Percentiles rank a stretch among this genome's conserved stretches.
Conservation (phyloP, 1,140 invertebrate genomes). For the Glossosoma conforme region DNA sequence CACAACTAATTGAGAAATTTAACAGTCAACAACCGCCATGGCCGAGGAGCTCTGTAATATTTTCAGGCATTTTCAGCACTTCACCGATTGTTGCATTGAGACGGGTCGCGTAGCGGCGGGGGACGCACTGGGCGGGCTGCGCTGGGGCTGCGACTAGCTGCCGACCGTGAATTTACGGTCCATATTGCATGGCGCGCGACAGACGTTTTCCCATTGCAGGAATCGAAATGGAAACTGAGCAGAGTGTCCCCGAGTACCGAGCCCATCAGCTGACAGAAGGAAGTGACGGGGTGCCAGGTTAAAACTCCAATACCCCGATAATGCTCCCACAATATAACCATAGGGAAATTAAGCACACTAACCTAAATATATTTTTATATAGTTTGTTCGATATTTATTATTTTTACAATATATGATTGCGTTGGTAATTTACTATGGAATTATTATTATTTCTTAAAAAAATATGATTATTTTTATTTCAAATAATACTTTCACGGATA, state of each 20-base stretch:
- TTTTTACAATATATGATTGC: no score
- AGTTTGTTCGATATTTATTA: no score
- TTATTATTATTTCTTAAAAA: no score
- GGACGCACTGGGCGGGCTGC: conserved; percentile 51
- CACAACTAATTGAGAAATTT: conserved; percentile 49
- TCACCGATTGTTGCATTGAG: conserved; percentile 49
- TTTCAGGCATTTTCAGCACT: conserved; percentile 51
- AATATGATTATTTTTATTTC: no score
- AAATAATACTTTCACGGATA: no score
- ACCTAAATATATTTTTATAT: no score
- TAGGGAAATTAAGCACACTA: no score
- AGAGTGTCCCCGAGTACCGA: conserved; percentile 10
- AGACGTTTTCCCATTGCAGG: conserved; percentile 44
- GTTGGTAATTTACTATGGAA: no score
- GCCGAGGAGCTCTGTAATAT: conserved; percentile 46
- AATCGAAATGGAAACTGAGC: conserved; percentile 42
- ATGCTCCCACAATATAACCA: no score
- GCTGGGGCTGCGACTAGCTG: conserved; percentile 52
- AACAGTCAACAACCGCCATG: conserved; percentile 53
- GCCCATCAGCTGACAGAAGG: conserved; percentile 23
- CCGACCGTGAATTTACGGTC: conserved; percentile 50
- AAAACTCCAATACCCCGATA: no score
- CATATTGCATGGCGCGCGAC: conserved; percentile 52
- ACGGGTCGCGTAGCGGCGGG: conserved; percentile 46
- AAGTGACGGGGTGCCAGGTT: no score